Evolutionary conservation across 2,888 invertebrate genomes (phyloP).

Genomic region (Eupithecia pulchellata): DNA sequence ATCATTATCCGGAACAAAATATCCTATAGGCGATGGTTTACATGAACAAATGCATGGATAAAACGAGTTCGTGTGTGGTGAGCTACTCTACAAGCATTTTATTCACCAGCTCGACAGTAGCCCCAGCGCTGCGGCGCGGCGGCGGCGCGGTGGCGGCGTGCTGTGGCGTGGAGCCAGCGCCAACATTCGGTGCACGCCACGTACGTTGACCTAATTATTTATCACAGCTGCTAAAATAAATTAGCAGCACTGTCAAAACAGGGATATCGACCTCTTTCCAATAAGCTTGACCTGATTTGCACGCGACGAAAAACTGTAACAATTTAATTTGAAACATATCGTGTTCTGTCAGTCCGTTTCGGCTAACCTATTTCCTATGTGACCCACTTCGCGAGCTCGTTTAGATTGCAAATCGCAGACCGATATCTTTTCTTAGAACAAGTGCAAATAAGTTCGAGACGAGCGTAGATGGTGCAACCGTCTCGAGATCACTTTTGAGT

Average conservation of each 20-base stretch:
- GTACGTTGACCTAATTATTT: constrained; percentile 28
- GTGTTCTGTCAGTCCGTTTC: constrained; percentile 9
- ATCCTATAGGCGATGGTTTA: not conserved
- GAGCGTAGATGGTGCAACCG: not conserved
- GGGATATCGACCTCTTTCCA: constrained; percentile 25
- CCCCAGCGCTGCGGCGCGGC: not conserved
- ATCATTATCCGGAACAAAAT: not conserved
- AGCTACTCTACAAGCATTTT: not conserved
- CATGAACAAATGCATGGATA: not conserved
- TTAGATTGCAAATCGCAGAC: constrained; percentile 8
- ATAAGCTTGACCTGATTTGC: constrained; percentile 31
- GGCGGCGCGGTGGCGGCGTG: not conserved
- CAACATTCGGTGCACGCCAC: not conserved
- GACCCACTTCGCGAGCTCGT: constrained; percentile 7
- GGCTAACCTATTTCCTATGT: constrained; percentile 14
- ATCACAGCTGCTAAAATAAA: constrained; percentile 27
- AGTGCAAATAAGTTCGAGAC: not conserved
- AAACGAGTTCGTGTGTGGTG: not conserved
- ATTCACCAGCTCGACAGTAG: not conserved
- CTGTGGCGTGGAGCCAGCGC: not conserved
- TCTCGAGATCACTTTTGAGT: not conserved
- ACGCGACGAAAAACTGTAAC: constrained; percentile 25
- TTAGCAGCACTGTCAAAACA: constrained; percentile 23
- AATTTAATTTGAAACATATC: constrained; percentile 16
- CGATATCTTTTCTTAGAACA: constrained; percentile 5